Conservation (phyloP, 2,797 vertebrate species). For the Siniperca obscura region DNA sequence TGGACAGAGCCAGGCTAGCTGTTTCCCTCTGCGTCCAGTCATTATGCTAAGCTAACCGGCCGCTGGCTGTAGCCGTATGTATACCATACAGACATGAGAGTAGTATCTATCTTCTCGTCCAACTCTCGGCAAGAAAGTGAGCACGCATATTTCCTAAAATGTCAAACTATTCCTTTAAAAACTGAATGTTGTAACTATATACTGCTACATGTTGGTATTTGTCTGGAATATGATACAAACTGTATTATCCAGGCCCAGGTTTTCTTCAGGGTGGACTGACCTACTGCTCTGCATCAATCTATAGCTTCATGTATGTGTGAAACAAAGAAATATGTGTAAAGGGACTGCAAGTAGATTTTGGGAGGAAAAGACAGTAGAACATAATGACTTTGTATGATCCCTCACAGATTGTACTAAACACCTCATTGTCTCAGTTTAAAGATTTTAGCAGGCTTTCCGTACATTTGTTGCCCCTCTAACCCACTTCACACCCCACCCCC, state of each 20-base stretch:
- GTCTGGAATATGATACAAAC: neutral
- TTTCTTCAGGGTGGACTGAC: neutral
- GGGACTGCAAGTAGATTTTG: neutral
- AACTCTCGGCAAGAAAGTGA: neutral
- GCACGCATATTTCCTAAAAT: neutral
- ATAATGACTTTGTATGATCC: conserved; percentile 16
- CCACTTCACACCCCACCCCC: conserved; percentile 9
- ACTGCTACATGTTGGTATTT: neutral
- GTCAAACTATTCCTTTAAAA: neutral
- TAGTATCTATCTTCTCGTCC: neutral
- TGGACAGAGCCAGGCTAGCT: neutral
- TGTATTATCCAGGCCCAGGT: neutral
- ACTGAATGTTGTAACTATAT: neutral
- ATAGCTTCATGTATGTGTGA: neutral
- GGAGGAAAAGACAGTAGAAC: neutral
- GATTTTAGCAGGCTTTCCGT: conserved; percentile 21
- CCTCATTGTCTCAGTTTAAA: conserved; percentile 23
- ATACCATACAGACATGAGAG: neutral
- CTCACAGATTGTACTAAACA: conserved; percentile 17
- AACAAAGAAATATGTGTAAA: neutral
- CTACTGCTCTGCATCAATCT: neutral
- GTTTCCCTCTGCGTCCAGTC: neutral
- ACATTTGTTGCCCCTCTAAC: neutral
- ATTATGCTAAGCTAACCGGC: neutral
- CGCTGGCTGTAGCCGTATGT: neutral